Percentiles rank a stretch among this genome's conserved stretches.
Evolutionary conservation across 2,113 vertebrate species (phyloP).

Genomic region (Coptodon bakossiorum): DNA sequence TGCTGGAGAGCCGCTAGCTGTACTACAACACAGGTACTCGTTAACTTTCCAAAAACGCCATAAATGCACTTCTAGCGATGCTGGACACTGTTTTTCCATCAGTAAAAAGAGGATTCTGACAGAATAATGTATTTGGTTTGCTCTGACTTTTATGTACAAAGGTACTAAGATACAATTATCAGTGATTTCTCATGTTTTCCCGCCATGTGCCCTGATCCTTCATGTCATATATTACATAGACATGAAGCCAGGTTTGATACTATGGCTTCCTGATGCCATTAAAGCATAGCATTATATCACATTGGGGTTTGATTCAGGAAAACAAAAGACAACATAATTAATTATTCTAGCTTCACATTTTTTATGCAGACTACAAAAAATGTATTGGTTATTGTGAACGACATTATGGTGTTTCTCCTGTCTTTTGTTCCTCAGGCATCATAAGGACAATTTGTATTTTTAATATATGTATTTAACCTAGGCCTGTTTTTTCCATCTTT

Average conservation of each 20-base stretch:
- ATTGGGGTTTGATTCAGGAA: not conserved
- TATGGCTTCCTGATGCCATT: not conserved
- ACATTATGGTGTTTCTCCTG: not conserved
- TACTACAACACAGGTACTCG: not conserved
- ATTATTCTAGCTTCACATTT: not conserved
- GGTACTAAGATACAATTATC: not conserved
- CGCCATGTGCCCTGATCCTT: not conserved
- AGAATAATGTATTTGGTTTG: not conserved
- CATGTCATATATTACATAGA: not conserved
- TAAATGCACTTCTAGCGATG: not conserved
- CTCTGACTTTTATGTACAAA: not conserved
- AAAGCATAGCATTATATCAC: not conserved
- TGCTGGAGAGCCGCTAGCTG: not conserved
- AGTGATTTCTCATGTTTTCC: not conserved
- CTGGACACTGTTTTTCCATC: not conserved
- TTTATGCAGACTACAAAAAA: not conserved
- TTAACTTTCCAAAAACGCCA: not conserved
- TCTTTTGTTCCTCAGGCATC: not conserved
- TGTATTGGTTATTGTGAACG: accelerated
- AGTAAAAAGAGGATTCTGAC: not conserved
- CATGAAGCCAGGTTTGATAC: not conserved
- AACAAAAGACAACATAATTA: not conserved
- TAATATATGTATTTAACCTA: not conserved
- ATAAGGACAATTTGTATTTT: accelerated
- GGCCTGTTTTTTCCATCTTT: not conserved